These are phyloP conservation scores for Ailuropoda melanoleuca DNA, from an alignment of 2,113 vertebrate species.

Conservation along the genomic window DNA sequence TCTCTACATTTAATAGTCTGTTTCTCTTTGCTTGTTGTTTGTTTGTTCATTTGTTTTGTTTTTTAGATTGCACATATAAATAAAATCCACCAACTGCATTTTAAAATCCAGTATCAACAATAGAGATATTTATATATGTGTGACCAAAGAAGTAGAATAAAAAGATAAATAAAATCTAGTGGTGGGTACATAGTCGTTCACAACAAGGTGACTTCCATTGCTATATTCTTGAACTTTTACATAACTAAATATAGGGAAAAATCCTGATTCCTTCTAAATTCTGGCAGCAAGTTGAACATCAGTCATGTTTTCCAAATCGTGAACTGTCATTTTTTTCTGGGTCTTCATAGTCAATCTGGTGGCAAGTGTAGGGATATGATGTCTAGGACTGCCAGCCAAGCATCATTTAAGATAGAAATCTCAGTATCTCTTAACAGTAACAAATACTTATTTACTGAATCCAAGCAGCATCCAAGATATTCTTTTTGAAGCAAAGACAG, in stretches of 20 bases:
- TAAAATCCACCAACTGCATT: background rate
- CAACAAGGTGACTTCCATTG: background rate
- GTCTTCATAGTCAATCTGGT: background rate
- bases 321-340: background rate
- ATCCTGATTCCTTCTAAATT: background rate
- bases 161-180: background rate
- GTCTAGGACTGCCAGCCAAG: background rate
- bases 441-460: conserved; percentile 11
- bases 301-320: background rate
- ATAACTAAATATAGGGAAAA: background rate
- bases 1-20: background rate
- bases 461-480: background rate
- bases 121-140: background rate
- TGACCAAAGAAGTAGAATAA: background rate
- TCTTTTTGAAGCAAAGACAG: background rate
- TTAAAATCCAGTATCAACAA: background rate
- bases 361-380: background rate
- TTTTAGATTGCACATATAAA: background rate
- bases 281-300: background rate
- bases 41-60: background rate
- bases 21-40: background rate
- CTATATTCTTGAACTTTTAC: background rate
- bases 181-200: background rate
- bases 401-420: background rate
- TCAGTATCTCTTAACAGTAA: background rate